Conservation (phyloP, 2,888 invertebrate genomes). For the Dryococelus australis region DNA sequence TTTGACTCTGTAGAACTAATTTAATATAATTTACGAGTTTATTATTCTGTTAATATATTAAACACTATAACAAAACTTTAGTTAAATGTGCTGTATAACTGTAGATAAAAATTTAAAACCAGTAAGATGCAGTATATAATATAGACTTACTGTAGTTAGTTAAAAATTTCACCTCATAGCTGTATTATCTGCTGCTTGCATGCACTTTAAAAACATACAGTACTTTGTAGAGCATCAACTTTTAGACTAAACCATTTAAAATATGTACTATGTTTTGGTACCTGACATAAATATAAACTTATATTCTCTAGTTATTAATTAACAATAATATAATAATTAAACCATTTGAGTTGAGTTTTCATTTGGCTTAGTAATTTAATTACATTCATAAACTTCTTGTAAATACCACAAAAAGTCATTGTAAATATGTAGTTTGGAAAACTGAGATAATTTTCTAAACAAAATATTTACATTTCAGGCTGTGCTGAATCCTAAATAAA, state of each 20-base stretch:
- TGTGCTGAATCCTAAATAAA: too few relatives aligned
- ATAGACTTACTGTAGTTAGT: neutral
- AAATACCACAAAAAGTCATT: too few relatives aligned
- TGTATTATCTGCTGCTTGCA: neutral
- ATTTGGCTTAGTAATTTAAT: neutral
- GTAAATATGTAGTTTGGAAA: too few relatives aligned
- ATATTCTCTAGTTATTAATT: neutral
- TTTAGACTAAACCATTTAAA: neutral
- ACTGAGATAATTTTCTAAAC: too few relatives aligned
- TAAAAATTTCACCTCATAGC: neutral
- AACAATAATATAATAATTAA: neutral
- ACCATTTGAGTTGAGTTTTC: slow-evolving; percentile 1
- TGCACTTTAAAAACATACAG: neutral
- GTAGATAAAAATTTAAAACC: neutral
- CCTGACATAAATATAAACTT: neutral
- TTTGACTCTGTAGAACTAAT: neutral
- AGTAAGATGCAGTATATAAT: neutral
- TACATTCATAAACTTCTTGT: too few relatives aligned
- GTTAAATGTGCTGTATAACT: neutral
- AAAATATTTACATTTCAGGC: too few relatives aligned
- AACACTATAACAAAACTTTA: neutral
- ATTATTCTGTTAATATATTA: neutral
- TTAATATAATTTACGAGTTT: neutral
- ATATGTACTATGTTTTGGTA: neutral
- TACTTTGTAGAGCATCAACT: neutral